Evolutionary conservation across 1,140 invertebrate genomes (phyloP).

Genomic region (Drosophila santomea): DNA sequence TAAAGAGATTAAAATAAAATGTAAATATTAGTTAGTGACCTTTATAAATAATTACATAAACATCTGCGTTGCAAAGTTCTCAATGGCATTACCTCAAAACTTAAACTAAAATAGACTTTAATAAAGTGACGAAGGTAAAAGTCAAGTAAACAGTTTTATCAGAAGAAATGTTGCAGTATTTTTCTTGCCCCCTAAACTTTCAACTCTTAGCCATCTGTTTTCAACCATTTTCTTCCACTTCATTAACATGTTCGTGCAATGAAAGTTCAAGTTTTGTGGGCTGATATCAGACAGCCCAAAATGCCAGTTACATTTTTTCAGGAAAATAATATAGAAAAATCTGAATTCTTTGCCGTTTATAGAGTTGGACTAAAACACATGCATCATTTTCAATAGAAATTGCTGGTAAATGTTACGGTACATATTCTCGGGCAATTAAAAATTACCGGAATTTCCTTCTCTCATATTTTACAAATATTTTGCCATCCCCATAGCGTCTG

Average conservation of each 20-base stretch:
- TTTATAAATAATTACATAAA: not conserved
- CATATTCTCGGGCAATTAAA: slow-evolving; percentile 31
- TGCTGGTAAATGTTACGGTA: slow-evolving; percentile 14
- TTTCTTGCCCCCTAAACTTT: slow-evolving; percentile 4
- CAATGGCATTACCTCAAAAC: slow-evolving; percentile 6
- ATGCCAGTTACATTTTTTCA: not conserved
- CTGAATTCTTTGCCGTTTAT: not conserved
- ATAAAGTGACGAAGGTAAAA: not conserved
- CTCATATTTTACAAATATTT: slow-evolving; percentile 19
- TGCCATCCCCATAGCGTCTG: slow-evolving; percentile 20
- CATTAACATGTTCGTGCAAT: slow-evolving; percentile 17
- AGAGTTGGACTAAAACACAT: slow-evolving; percentile 4
- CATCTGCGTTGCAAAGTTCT: slow-evolving; percentile 69
- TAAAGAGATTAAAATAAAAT: not conserved
- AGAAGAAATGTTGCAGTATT: slow-evolving; percentile 10
- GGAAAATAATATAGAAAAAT: not conserved
- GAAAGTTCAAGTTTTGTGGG: slow-evolving; percentile 25
- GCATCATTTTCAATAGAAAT: slow-evolving; percentile 11
- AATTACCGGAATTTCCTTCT: slow-evolving; percentile 23
- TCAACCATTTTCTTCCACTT: not conserved
- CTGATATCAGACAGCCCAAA: slow-evolving; percentile 28
- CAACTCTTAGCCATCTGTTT: not conserved
- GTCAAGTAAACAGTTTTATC: not conserved
- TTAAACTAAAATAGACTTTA: not conserved
- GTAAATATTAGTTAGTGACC: slow-evolving; percentile 6